phyloP scores from a whole-genome alignment of 2,113 vertebrate species.

The Hemichromis elongatus region DNA sequence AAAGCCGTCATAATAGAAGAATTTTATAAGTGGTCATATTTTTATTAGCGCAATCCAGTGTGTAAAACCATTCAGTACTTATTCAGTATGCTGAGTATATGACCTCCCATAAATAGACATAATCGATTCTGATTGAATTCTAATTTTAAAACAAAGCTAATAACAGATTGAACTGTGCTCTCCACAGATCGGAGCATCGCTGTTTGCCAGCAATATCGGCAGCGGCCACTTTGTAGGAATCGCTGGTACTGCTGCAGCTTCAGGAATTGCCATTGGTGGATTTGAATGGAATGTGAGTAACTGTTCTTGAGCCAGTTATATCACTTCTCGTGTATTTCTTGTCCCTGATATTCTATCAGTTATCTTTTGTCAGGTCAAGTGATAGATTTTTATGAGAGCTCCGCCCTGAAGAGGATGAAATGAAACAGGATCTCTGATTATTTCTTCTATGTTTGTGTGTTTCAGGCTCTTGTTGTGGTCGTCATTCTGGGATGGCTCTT shows the following conservation, averaged over 20 bases:
- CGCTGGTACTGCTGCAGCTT: conserved; percentile 84
- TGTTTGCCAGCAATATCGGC: conserved; percentile 97
- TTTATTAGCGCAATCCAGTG: neutral
- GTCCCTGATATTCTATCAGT: neutral
- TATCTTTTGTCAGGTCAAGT: neutral
- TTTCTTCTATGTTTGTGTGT: neutral
- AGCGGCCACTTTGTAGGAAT: conserved; percentile 93
- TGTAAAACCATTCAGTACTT: neutral
- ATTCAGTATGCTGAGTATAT: neutral
- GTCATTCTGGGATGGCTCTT: conserved; percentile 91
- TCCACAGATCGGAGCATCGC: conserved; percentile 88
- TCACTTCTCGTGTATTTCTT: neutral
- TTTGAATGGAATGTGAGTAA: conserved; percentile 93
- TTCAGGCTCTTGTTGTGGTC: conserved; percentile 87
- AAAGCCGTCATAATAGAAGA: neutral
- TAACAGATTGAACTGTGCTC: neutral
- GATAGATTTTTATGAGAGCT: neutral
- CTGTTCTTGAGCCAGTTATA: neutral
- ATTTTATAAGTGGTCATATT: neutral
- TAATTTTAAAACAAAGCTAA: neutral
- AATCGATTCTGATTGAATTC: neutral
- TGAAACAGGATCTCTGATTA: neutral
- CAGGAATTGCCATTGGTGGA: conserved; percentile 84
- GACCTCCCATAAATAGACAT: neutral
- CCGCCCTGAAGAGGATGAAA: neutral